Base-by-base conservation (phyloP, 2,113 vertebrate genomes). In the Rhynchopsitta pachyrhyncha region DNA sequence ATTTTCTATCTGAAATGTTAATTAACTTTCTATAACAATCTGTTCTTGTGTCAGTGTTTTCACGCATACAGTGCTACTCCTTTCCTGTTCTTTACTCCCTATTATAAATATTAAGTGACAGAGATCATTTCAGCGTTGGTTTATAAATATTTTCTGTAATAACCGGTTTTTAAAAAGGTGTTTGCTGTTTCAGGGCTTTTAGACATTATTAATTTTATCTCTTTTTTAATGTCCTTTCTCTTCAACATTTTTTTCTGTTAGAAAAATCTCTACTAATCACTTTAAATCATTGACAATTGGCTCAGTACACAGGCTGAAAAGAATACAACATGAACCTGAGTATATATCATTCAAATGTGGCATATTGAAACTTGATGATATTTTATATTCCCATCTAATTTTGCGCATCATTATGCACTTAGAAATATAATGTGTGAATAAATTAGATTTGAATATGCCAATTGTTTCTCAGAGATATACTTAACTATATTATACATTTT, bases 391-490 rank as follows among this genome's bases (percentile, higher is more conserved):
- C 20, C 8, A 42, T 64, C 10, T 78, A 69, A 66, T 90, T 91
- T 76, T 90, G 52, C 57, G 39, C 27, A 85, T 75, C 18, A 19
- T 79, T 73, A 69, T 60, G 33, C 44, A 69, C 37, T 90, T 78
- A 89, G 20, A 66, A 9, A 47, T 57, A 24, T 71, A 75, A 41
- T 27, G 8, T 60, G 20, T 76, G 12, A 13, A 82, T 69, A 79
- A 89, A 68, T 64, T 82, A 87, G 52, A 76, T 66, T n/a, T 71
- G 62, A 91, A 87, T 59, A 84, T 27, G 17, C 1, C 42, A 64
- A 16, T 73, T 92, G 17, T 95, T 91, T 91, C 33, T 60, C 60
- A 84, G 86, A 69, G 12, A 55, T n/a, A 42, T 22, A 59, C 41
- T 70, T 84, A 88, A 89, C 19, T 60, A 23, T 35, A 55, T 50